phyloP scores from a whole-genome alignment of 2,888 invertebrate genomes.

The Teleiodes luculella region DNA sequence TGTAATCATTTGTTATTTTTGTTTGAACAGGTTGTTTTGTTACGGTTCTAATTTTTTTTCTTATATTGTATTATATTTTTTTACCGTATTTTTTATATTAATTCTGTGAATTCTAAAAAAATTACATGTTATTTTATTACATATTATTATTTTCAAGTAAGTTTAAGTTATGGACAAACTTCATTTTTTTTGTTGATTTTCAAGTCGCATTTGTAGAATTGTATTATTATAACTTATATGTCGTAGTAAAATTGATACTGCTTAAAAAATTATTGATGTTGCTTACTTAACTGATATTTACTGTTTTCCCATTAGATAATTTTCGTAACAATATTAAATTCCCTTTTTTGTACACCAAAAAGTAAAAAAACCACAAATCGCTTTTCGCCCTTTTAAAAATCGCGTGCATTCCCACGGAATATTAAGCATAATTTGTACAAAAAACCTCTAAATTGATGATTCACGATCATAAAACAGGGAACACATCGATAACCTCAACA shows the following conservation, averaged over 20 bases:
- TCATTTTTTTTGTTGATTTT: too few relatives aligned
- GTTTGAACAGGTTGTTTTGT: conserved; percentile 32
- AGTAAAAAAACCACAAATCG: conserved; percentile 37
- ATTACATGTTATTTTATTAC: too few relatives aligned
- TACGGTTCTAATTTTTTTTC: conserved; percentile 9
- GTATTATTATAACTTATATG: too few relatives aligned
- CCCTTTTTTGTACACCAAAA: conserved; percentile 4
- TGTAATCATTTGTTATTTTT: conserved; percentile 54
- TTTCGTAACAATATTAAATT: not conserved
- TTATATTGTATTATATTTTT: too few relatives aligned
- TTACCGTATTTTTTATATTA: too few relatives aligned
- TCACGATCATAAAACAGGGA: conserved; percentile 28
- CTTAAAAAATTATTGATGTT: too few relatives aligned
- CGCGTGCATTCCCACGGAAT: conserved; percentile 41
- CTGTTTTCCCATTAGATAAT: not conserved
- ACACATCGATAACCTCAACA: conserved; percentile 5
- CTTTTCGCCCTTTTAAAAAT: conserved; percentile 35
- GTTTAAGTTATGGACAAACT: too few relatives aligned
- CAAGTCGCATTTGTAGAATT: too few relatives aligned
- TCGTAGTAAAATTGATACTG: too few relatives aligned
- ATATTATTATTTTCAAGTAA: too few relatives aligned
- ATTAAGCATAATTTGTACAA: conserved; percentile 24
- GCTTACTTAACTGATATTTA: too few relatives aligned
- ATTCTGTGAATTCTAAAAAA: too few relatives aligned
- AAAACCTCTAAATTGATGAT: conserved; percentile 37